Evolutionary conservation across 2,888 invertebrate species (phyloP).

Genomic region (Polymixis flavicincta): DNA sequence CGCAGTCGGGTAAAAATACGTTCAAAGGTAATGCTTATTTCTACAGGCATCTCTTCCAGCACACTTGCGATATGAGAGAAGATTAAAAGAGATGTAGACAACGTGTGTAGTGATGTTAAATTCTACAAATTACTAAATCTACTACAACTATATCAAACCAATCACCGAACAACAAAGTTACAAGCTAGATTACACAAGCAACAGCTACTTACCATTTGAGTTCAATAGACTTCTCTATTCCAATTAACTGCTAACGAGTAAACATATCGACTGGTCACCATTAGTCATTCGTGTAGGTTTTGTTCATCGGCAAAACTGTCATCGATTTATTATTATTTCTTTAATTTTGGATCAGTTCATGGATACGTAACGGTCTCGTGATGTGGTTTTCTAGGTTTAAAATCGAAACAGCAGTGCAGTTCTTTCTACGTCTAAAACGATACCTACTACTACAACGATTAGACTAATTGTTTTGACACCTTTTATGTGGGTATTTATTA

Average conservation of each 20-base stretch:
- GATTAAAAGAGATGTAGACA: too few relatives aligned
- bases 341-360: conserved; percentile 29
- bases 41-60: too few relatives aligned
- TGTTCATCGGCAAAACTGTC: conserved; percentile 59
- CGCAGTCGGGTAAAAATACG: too few relatives aligned
- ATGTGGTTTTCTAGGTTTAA: conserved; percentile 5
- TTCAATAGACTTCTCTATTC: conserved; percentile 70
- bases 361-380: background rate
- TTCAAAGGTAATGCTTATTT: too few relatives aligned
- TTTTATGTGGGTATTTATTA: background rate
- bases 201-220: conserved; percentile 43
- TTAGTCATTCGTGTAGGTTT: conserved; percentile 73
- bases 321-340: conserved; percentile 34
- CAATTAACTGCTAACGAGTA: conserved; percentile 73
- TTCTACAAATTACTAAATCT: background rate
- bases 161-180: conserved; percentile 4
- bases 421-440: background rate
- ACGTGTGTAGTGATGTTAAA: background rate
- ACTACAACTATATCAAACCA: background rate
- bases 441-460: background rate
- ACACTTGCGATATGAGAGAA: too few relatives aligned
- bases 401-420: too few relatives aligned
- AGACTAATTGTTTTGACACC: background rate
- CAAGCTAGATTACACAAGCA: conserved; percentile 43
- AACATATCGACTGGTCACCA: conserved; percentile 63